These are phyloP conservation scores for Molossus alvarezi DNA, from an alignment of 2,797 vertebrate species.

Conservation along the genomic window DNA sequence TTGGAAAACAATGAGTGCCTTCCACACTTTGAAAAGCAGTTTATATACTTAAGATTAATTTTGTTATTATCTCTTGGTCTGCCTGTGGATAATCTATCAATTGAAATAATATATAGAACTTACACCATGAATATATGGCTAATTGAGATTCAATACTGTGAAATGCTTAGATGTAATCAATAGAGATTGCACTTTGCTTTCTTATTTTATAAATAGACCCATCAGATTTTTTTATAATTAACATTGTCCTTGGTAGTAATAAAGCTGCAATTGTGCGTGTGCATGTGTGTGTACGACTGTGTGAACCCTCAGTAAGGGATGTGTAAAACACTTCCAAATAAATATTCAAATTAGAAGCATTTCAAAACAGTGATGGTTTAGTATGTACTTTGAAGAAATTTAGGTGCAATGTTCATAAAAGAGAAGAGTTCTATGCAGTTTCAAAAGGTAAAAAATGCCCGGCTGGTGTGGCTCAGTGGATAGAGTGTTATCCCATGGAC, in stretches of 20 bases:
- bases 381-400: slow-evolving; percentile 9
- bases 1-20: neutral
- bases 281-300: neutral
- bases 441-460: neutral
- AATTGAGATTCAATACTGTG: slow-evolving; percentile 30
- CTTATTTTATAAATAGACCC: slow-evolving; percentile 33
- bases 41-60: neutral
- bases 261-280: neutral
- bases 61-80: neutral
- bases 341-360: slow-evolving; percentile 36
- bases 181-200: slow-evolving; percentile 1
- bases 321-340: neutral
- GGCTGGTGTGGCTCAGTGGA: no score
- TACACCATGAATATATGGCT: neutral
- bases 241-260: neutral
- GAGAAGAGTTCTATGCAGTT: neutral
- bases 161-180: neutral
- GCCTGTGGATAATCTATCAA: neutral
- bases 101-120: neutral
- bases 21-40: neutral
- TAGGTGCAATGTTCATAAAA: neutral
- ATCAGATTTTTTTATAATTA: neutral
- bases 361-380: slow-evolving; percentile 41
- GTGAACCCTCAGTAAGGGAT: neutral
- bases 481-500: no score